A percentile compares a stretch with the other conserved stretches of the same genome.
Conservation (phyloP, 2,888 invertebrate genomes). For the Tuberolachnus salignus region DNA sequence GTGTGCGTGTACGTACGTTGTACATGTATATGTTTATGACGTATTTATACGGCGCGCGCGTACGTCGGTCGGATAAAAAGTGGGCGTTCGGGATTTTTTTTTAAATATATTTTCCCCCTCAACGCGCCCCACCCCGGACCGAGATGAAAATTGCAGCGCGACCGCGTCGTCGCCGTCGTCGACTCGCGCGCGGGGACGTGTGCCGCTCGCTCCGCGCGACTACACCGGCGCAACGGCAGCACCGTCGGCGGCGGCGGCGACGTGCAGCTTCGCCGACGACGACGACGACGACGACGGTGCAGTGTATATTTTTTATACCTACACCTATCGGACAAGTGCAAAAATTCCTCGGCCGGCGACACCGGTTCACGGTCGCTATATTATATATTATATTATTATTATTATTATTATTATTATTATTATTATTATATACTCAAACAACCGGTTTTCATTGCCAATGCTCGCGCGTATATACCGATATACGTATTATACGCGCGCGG, state of each 20-base stretch:
- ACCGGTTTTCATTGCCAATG: constrained; percentile 54
- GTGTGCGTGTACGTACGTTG: no score
- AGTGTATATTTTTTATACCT: neutral
- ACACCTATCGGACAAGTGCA: constrained; percentile 32
- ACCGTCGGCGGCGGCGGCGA: neutral
- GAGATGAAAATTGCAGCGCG: no score
- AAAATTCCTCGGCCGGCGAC: constrained; percentile 54
- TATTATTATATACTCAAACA: neutral
- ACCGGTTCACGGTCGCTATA: constrained; percentile 47
- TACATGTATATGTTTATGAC: neutral
- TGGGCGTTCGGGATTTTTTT: no score
- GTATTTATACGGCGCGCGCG: neutral
- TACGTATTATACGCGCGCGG: neutral
- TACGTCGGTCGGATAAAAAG: no score
- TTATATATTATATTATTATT: no score
- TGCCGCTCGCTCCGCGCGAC: neutral
- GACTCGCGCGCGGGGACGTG: neutral
- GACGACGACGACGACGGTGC: neutral
- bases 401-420: no score
- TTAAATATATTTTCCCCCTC: no score
- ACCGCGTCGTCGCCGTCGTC: no score
- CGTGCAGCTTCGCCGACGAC: no score
- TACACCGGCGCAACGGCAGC: neutral
- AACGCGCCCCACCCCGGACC: no score
- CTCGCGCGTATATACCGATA: neutral